Conservation (phyloP, 2,797 vertebrate species). For the Alcedo atthis region DNA sequence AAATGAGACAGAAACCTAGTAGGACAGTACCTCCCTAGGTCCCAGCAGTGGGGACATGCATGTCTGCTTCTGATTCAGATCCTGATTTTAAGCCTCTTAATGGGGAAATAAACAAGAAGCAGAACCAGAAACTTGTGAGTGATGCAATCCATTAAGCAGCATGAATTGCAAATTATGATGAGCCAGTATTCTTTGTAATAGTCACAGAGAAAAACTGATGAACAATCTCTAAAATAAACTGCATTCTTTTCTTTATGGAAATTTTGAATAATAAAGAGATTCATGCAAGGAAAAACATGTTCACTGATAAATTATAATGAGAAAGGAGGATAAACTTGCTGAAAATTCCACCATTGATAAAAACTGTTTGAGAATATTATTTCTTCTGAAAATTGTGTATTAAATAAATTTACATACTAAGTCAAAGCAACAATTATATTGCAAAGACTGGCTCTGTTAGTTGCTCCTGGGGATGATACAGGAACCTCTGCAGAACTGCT, state of each 20-base stretch:
- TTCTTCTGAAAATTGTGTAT: background rate
- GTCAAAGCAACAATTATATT: background rate
- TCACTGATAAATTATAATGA: background rate
- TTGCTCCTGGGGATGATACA: background rate
- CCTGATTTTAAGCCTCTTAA: background rate
- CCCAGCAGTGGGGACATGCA: background rate
- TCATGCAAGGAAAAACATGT: background rate
- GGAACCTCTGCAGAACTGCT: background rate
- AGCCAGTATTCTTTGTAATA: background rate
- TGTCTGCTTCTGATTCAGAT: background rate
- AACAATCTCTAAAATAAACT: constrained; percentile 22
- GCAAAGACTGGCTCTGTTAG: background rate
- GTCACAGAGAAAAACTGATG: background rate
- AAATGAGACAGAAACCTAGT: background rate
- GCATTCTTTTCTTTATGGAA: background rate
- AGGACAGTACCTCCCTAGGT: background rate
- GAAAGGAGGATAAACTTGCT: background rate
- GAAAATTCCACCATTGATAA: background rate
- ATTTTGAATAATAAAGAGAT: background rate
- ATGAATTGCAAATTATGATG: constrained; percentile 8
- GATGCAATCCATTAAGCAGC: constrained; percentile 19
- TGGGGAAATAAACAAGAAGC: background rate
- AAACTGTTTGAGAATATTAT: background rate
- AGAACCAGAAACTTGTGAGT: background rate
- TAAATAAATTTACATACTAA: background rate